A percentile compares a stretch with the other conserved stretches of the same genome.
Evolutionary conservation across 2,113 vertebrate genomes (phyloP).

Genomic region (Gallinago media): DNA sequence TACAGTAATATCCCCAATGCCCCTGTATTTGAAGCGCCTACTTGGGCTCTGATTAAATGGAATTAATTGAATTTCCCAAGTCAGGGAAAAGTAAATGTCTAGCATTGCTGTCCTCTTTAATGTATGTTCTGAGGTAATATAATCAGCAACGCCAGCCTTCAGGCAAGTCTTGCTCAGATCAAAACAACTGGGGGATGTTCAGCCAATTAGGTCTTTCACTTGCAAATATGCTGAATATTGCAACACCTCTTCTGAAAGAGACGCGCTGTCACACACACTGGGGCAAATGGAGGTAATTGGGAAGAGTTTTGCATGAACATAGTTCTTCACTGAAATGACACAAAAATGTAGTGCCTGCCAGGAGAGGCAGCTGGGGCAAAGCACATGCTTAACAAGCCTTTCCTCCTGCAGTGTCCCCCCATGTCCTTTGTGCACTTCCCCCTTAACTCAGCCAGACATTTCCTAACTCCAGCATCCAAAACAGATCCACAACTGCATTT

Average conservation of each 20-base stretch:
- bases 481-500: not conserved
- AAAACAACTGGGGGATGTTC: not conserved
- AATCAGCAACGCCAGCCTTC: not conserved
- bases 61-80: constrained; percentile 41
- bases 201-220: not conserved
- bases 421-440: not conserved
- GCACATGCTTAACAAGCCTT: not conserved
- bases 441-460: not conserved
- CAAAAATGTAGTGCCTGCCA: not conserved
- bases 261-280: accelerated
- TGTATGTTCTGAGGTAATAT: not conserved
- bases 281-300: not conserved
- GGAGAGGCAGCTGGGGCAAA: not conserved
- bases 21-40: not conserved
- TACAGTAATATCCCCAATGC: not conserved
- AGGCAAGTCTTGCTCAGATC: not conserved
- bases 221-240: not conserved
- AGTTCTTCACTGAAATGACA: not conserved
- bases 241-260: not conserved
- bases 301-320: not conserved
- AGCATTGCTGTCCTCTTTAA: constrained; percentile 16
- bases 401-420: not conserved
- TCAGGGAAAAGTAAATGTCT: constrained; percentile 2
- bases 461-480: not conserved
- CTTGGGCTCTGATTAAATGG: constrained; percentile 2